These are phyloP conservation scores for Equus przewalskii DNA, from an alignment of 2,113 vertebrate genomes.

Conservation along the genomic window DNA sequence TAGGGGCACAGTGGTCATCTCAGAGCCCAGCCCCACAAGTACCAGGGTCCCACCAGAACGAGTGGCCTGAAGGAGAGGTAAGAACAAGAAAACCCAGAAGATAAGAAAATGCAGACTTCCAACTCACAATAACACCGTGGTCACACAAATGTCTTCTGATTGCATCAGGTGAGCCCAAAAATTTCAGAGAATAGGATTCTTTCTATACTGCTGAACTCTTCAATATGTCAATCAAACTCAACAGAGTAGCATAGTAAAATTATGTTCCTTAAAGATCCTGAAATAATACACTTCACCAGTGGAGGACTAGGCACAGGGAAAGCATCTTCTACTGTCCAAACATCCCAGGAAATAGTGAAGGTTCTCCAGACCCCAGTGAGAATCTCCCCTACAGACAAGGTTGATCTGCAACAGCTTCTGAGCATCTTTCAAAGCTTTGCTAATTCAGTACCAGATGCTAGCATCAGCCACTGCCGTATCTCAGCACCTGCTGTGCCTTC, in stretches of 20 bases:
- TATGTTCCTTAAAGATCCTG: not conserved
- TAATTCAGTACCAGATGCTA: not conserved
- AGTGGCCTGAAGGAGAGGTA: constrained; percentile 90
- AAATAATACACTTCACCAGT: not conserved
- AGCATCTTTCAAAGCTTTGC: not conserved
- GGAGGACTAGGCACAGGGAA: not conserved
- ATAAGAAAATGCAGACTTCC: not conserved
- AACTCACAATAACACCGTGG: not conserved
- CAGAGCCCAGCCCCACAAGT: constrained; percentile 93
- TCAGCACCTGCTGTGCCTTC: not conserved
- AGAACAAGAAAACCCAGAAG: not conserved
- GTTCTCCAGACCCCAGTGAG: not conserved
- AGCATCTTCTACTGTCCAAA: not conserved
- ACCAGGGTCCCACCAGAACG: constrained; percentile 94
- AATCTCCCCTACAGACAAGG: not conserved
- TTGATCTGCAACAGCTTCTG: not conserved
- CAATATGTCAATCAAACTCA: not conserved
- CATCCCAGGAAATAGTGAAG: not conserved
- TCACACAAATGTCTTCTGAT: not conserved
- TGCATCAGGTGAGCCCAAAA: not conserved
- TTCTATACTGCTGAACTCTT: not conserved
- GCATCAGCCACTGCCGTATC: not conserved
- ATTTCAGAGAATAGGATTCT: not conserved
- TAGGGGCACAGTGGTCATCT: constrained; percentile 92
- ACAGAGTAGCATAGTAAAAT: not conserved